Base-by-base conservation (phyloP, 2,113 vertebrate genomes). In the Pterocles burchelli region DNA sequence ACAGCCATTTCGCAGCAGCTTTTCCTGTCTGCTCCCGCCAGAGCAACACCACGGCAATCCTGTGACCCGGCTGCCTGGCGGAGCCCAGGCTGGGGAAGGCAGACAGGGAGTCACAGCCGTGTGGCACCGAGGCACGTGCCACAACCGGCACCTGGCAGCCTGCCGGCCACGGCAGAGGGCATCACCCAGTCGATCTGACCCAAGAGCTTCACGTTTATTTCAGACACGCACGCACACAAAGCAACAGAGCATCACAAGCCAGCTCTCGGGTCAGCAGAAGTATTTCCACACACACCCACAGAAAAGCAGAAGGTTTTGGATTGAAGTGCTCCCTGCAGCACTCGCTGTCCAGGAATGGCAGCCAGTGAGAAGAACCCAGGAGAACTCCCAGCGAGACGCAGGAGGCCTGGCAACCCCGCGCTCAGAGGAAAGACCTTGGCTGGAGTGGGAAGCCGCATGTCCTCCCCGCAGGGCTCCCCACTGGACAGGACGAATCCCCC, bases 111-210 rank as follows among this genome's bases (percentile, higher is more conserved):
- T 5, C 3, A 4, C 51, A 52, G 80, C 58, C 10, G 1, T 70
- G 24, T 2, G 36, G 78, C 79, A 51, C 29, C 2, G 2, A 17
- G 19, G 15, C 26, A 31, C 10, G 3, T 1, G 9, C 19, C 45
- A 28, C 67, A 66, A 4, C 3, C 13, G 4, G 81, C 0, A 0
- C 52, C 38, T 11, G 1, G 0, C 16, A 21, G 66, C 65, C n/a
- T 9, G 25, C 22, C 3, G 2, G 71, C 63, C 0, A 0, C 1
- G 16, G 67, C 52, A 61, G 26, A 43, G 57, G 61, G 18, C 71
- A 85, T 75, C 82, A 6, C 71, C 29, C 26, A 2, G 22, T 1
- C 4, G 3, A 16, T 36, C 49, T 11, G 20, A 61, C 67, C 28
- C 58, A 2, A 25, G 17, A 34, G 12, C 48, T 62, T 82, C 85